These are phyloP conservation scores for Formica exsecta DNA, from an alignment of 1,140 invertebrate genomes.

Conservation along the genomic window DNA sequence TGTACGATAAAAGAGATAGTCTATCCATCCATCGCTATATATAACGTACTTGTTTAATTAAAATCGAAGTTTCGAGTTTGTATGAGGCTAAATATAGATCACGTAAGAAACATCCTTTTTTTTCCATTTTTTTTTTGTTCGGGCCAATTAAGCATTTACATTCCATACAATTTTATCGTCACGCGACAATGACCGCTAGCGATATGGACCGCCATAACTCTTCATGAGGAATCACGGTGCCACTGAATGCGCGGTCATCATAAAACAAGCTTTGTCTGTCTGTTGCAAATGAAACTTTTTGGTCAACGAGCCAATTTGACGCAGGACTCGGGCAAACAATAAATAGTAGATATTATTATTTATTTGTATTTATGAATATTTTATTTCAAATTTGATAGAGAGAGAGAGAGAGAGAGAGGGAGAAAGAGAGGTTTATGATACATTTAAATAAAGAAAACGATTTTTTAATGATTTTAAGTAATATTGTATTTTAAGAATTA, in stretches of 20 bases:
- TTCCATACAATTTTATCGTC: conserved; percentile 12
- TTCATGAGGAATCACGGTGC: not conserved
- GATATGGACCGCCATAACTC: not conserved
- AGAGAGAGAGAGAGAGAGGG: too few relatives aligned
- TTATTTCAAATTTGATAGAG: too few relatives aligned
- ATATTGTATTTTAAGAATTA: not conserved
- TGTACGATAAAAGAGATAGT: not conserved
- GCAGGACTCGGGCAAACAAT: not conserved
- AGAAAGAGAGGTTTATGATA: too few relatives aligned
- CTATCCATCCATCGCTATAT: not conserved
- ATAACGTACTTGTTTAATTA: conserved; percentile 34
- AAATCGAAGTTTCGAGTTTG: not conserved
- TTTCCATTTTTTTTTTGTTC: not conserved
- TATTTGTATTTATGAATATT: too few relatives aligned
- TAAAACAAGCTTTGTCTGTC: conserved; percentile 9
- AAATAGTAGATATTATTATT: not conserved
- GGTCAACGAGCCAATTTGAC: not conserved
- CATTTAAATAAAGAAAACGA: not conserved
- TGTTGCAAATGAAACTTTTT: not conserved
- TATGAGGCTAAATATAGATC: conserved; percentile 23
- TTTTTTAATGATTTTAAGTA: not conserved
- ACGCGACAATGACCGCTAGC: not conserved
- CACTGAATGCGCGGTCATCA: not conserved
- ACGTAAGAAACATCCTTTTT: not conserved
- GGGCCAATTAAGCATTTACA: not conserved